Evolutionary conservation across 2,797 vertebrate species (phyloP).

Genomic region (Galaxias olidus): DNA sequence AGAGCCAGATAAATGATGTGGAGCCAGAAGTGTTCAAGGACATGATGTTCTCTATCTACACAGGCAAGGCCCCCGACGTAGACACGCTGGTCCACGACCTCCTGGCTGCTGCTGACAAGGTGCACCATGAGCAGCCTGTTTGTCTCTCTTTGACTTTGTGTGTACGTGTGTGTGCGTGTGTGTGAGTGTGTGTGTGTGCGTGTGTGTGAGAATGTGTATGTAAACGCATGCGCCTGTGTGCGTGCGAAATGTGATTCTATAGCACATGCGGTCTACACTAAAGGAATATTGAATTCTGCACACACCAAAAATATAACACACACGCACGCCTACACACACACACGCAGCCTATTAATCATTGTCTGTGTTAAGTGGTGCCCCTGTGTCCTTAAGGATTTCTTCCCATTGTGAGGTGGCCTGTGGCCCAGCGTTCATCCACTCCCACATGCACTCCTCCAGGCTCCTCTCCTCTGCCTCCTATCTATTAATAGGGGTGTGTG

Average conservation of each 20-base stretch:
- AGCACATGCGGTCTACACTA: conserved; percentile 13
- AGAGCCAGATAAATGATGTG: too few species aligned
- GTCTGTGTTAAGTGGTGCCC: not conserved
- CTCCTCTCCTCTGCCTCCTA: too few species aligned
- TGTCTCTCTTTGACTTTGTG: too few species aligned
- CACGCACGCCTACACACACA: not conserved
- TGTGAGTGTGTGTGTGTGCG: conserved; percentile 18
- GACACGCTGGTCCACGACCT: too few species aligned
- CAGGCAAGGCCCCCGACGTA: too few species aligned
- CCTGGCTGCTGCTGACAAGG: too few species aligned
- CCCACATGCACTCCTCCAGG: not conserved
- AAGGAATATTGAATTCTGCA: not conserved
- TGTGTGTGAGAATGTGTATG: conserved; percentile 24
- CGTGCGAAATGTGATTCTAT: conserved; percentile 6
- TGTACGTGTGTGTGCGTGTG: conserved; percentile 17
- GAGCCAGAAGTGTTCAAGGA: too few species aligned
- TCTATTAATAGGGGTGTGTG: not conserved
- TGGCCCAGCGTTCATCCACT: not conserved
- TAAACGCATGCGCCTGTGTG: conserved; percentile 5
- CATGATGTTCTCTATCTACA: too few species aligned
- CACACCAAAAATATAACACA: not conserved
- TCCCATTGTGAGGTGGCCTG: not conserved
- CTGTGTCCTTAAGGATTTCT: conserved; percentile 1
- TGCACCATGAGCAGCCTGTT: conserved; percentile 1
- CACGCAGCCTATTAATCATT: not conserved